Base-by-base conservation (phyloP, 2,797 vertebrate genomes). In the Heliangelus exortis region DNA sequence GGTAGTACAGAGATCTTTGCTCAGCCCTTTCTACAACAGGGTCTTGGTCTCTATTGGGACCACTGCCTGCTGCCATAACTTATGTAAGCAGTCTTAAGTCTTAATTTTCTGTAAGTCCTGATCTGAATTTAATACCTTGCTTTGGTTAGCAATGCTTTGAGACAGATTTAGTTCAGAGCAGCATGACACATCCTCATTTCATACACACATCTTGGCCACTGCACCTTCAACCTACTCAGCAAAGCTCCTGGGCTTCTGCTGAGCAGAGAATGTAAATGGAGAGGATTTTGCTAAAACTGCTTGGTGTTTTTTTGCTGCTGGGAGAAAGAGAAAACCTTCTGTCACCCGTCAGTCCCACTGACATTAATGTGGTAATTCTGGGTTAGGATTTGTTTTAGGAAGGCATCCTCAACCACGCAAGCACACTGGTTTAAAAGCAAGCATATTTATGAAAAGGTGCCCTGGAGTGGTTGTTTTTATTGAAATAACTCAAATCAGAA, bases 281-380 rank as follows among this genome's bases (percentile, higher is more conserved):
- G 72, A 90, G 63, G 29, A 62, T 33, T 89, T 53, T 92, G 57
- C 41, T 84, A 57, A 90, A 81, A 59, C 73, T 81, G 58, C 72
- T 58, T 14, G 3, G 41, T 67, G 50, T n/a, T 62, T 83, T 93
- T 75, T 75, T 84, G 63, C 75, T 89, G 65, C 72, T 77, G 39
- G 71, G 57, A 90, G 65, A 80, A 71, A 90, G 53, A 80, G 20
- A 84, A 90, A 87, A 84, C 15, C 41, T 53, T 89, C 65, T 72
- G 72, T 92, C 81, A 91, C 51, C 75, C 93, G 87, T 74, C 87
- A 78, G 84, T 87, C 91, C 78, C 66, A 85, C 65, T 89, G 78
- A 75, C 25, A 58, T 75, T 92, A 89, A 92, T 86, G 75, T 93
- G 66, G 36, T 72, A 83, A 89, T 89, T 83, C 87, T 71, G 76